Conservation (phyloP, 2,797 vertebrate genomes). For the Anableps anableps region DNA sequence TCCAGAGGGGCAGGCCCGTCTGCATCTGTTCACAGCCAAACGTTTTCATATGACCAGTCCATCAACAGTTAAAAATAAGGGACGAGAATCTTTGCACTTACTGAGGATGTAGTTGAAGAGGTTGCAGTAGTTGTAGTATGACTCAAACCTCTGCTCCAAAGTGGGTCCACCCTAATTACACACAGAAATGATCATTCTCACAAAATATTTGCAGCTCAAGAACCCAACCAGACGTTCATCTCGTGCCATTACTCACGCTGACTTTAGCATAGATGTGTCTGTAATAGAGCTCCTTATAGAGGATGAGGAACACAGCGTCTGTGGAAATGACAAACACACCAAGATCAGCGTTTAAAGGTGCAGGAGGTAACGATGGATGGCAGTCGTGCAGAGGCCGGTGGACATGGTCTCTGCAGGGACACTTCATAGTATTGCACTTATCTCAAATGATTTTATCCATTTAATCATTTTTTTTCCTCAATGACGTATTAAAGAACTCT, state of each 20-base stretch:
- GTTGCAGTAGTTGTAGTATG: constrained; percentile 99
- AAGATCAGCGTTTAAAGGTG: background rate
- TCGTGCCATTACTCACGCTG: constrained; percentile 87
- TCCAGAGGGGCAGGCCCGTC: constrained; percentile 97
- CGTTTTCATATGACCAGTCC: background rate
- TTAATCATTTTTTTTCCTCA: background rate
- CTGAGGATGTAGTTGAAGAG: constrained; percentile 99
- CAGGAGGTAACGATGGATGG: background rate
- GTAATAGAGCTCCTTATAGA: constrained; percentile 98
- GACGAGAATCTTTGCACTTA: constrained; percentile 75
- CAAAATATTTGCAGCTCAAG: background rate
- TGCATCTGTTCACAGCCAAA: constrained; percentile 84
- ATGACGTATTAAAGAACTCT: background rate
- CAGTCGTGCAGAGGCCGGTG: no score
- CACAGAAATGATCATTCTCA: background rate
- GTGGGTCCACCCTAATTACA: constrained; percentile 91
- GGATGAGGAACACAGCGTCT: constrained; percentile 98
- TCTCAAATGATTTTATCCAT: background rate
- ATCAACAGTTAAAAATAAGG: background rate
- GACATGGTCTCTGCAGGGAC: background rate
- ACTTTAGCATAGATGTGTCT: constrained; percentile 99
- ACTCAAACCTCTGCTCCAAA: constrained; percentile 97
- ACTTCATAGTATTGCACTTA: background rate
- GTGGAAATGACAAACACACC: constrained; percentile 28
- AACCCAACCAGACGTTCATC: rapidly evolving